Conservation (phyloP, 1,140 invertebrate species). For the Thaumetopoea pityocampa region DNA sequence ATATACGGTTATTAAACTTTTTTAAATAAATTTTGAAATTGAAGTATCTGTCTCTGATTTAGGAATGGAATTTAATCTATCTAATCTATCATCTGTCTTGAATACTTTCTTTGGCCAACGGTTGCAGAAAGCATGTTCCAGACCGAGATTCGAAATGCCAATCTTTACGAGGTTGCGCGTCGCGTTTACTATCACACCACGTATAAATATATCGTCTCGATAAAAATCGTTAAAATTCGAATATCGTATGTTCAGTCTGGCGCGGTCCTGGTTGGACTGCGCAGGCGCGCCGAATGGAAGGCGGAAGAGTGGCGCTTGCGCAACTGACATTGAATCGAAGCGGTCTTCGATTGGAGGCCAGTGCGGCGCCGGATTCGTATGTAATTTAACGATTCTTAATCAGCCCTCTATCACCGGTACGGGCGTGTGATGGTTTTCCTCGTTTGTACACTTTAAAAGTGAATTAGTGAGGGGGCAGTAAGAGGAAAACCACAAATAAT, state of each 20-base stretch:
- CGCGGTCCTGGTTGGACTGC: conserved; percentile 48
- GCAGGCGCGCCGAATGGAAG: conserved; percentile 32
- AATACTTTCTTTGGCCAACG: too few species aligned
- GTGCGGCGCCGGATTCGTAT: conserved; percentile 50
- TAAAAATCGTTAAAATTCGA: conserved; percentile 42
- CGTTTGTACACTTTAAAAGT: conserved; percentile 9
- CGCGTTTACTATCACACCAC: too few species aligned
- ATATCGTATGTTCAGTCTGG: conserved; percentile 29
- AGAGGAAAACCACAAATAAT: conserved; percentile 26
- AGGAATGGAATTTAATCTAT: too few species aligned
- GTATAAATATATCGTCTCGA: too few species aligned
- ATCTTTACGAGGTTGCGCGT: conserved; percentile 3
- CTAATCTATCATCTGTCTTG: too few species aligned
- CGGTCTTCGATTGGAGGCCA: conserved; percentile 51
- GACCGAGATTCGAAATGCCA: too few species aligned
- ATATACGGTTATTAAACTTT: too few species aligned
- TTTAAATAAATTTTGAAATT: too few species aligned
- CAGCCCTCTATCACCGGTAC: conserved; percentile 13
- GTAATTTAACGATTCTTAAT: conserved; percentile 31
- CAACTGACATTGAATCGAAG: conserved; percentile 69
- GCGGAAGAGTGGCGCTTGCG: conserved; percentile 69
- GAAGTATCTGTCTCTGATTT: too few species aligned
- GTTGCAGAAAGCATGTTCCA: too few species aligned
- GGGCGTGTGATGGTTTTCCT: conserved; percentile 21
- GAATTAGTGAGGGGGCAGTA: conserved; percentile 10